Base-by-base conservation (phyloP, 2,797 vertebrate species). In the Parotocinclus haroldoi region DNA sequence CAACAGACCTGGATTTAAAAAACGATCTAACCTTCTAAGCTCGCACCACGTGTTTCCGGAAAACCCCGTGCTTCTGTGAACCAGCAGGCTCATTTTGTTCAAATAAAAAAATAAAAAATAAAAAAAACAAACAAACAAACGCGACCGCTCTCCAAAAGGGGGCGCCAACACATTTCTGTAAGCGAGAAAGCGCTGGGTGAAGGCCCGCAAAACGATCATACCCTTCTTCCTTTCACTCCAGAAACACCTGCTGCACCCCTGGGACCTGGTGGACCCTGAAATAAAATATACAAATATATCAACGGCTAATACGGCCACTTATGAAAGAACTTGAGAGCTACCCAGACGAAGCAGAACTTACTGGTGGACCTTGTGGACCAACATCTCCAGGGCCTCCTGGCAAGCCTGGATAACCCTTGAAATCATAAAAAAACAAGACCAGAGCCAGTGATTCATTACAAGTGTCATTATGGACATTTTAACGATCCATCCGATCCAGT, bases 401-500 rank as follows among this genome's bases (percentile, higher is more conserved):
- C 78, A 90, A 74, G 76, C 96, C 96, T 73, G 91, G 82, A 80
- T 99, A 99, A 18, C 96, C 96, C 96, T 98, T 74, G 52, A 69
- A 66, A 9, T n/a, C 6, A 77, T 55, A 81, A 14, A 61, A 11
- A 57, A 57, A 69, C 51, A 14, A n/a, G 9, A 50, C 27, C 27
- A 27, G 27, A 27, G 27, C 27, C 27, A 27, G 27, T 27, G 27
- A 27, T 27, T 27, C 27, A 27, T 27, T 27, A 27, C 27, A 27
- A 2, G 2, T 27, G 27, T 27, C 27, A 27, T 27, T 5, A 27
- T 27, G 27, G 27, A 27, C 27, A 27, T 27, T n/a, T n/a, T n/a
- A n/a, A n/a, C n/a, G n/a, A n/a, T n/a, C n/a, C n/a, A n/a, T n/a
- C n/a, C n/a, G n/a, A n/a, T n/a, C n/a, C n/a, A n/a, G n/a, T n/a